Percentiles rank a stretch among this genome's conserved stretches.
Conservation (phyloP, 2,888 invertebrate genomes). For the Timema podura region DNA sequence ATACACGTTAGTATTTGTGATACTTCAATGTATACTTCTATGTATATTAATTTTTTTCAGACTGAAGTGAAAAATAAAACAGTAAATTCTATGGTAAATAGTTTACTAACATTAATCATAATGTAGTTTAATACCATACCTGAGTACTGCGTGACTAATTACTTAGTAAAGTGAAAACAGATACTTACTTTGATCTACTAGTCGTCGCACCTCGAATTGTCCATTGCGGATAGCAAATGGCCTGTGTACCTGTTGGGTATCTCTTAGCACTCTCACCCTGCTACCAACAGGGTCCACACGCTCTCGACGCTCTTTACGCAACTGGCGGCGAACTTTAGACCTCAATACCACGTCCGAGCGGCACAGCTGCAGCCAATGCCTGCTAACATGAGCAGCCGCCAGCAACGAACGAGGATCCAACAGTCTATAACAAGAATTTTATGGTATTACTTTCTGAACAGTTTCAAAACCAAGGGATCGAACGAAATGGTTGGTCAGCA, state of each 20-base stretch:
- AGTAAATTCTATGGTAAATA: not conserved
- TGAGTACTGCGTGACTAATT: not conserved
- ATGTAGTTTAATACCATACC: not conserved
- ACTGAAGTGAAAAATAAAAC: too few species aligned
- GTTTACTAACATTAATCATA: not conserved
- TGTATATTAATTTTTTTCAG: too few species aligned
- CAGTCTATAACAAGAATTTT: conserved; percentile 15
- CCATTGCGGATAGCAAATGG: conserved; percentile 8
- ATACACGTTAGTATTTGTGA: too few species aligned
- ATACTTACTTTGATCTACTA: not conserved
- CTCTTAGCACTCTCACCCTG: conserved; percentile 1
- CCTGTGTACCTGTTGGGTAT: not conserved
- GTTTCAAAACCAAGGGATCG: too few species aligned
- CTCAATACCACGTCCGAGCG: conserved; percentile 17
- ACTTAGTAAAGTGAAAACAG: not conserved
- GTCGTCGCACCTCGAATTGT: not conserved
- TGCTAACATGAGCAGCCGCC: conserved; percentile 21
- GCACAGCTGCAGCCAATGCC: conserved; percentile 21
- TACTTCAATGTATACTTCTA: too few species aligned
- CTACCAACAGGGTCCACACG: not conserved
- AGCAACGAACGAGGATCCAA: conserved; percentile 21
- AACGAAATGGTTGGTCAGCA: too few species aligned
- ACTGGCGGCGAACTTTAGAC: conserved; percentile 14
- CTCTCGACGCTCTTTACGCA: conserved; percentile 5
- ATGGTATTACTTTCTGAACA: not conserved